phyloP scores from a whole-genome alignment of 2,888 invertebrate species.

The Spialia ferax region DNA sequence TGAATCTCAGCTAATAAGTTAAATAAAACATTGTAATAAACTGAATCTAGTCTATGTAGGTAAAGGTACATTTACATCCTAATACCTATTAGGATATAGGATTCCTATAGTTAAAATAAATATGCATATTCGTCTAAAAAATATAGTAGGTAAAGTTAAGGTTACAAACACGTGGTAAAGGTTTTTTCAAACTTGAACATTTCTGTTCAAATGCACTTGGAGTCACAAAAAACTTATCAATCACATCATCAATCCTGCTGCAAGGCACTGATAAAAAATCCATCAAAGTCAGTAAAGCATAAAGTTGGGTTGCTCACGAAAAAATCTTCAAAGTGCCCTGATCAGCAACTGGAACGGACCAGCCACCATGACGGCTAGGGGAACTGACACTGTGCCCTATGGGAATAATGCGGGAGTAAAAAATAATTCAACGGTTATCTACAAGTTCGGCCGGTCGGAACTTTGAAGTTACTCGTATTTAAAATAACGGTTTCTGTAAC shows the following conservation, averaged over 20 bases:
- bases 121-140: too few species aligned
- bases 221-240: not conserved
- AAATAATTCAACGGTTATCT: conserved; percentile 22
- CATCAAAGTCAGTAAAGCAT: conserved; percentile 25
- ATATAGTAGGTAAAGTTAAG: too few species aligned
- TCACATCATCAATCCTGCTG: conserved; percentile 13
- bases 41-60: too few species aligned
- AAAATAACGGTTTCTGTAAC: conserved; percentile 45
- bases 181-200: not conserved
- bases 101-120: too few species aligned
- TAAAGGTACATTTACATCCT: too few species aligned
- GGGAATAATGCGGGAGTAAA: conserved; percentile 46
- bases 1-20: too few species aligned
- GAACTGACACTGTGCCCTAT: conserved; percentile 63
- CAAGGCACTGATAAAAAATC: conserved; percentile 15
- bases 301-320: conserved; percentile 48
- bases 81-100: too few species aligned
- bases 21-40: too few species aligned
- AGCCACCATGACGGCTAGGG: conserved; percentile 62
- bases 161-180: too few species aligned
- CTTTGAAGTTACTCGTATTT: conserved; percentile 12
- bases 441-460: conserved; percentile 35
- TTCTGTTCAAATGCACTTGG: not conserved
- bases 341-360: conserved; percentile 60
- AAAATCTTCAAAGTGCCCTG: conserved; percentile 55